Conservation (phyloP, 2,113 vertebrate genomes). For the Deroptyus accipitrinus region DNA sequence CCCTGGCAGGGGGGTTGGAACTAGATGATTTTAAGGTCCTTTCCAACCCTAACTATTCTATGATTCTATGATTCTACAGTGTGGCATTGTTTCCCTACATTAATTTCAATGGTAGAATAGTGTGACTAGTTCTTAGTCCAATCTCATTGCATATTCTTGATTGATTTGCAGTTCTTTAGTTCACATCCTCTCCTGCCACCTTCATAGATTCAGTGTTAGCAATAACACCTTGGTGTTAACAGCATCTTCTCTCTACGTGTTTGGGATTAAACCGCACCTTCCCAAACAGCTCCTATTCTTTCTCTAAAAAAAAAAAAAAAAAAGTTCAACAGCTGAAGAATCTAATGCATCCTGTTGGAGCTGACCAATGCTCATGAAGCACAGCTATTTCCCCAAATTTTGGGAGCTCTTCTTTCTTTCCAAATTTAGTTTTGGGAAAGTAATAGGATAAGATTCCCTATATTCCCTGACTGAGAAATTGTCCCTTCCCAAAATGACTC, state of each 20-base stretch:
- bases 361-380: background rate
- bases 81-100: background rate
- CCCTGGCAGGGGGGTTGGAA: too few species aligned
- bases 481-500: background rate
- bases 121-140: background rate
- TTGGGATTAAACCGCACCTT: background rate
- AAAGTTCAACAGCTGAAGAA: background rate
- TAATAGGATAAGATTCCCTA: background rate
- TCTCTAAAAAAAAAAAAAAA: background rate
- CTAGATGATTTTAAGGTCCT: too few species aligned
- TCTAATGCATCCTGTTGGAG: background rate
- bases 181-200: background rate
- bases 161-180: background rate
- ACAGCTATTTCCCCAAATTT: background rate
- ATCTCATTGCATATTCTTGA: background rate
- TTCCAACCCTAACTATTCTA: too few species aligned
- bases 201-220: background rate
- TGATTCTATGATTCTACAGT: background rate
- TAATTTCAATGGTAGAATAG: background rate
- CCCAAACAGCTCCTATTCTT: background rate
- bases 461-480: background rate
- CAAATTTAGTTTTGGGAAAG: background rate
- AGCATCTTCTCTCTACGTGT: rapidly evolving
- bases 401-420: background rate
- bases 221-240: background rate